Evolutionary conservation across 2,888 invertebrate species (phyloP).

Genomic region (Germaria angustata): DNA sequence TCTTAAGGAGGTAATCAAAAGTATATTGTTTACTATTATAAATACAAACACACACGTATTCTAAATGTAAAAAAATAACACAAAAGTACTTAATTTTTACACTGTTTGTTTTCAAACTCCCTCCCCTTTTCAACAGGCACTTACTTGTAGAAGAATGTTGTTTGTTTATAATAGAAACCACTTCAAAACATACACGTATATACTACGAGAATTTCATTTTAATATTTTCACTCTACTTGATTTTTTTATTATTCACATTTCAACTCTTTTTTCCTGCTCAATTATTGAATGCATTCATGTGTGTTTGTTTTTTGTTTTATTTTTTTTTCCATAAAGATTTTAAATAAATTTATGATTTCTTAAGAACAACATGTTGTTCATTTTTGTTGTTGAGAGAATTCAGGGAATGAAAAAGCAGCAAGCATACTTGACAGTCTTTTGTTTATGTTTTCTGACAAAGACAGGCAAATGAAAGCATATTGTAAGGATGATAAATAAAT

Average conservation of each 20-base stretch:
- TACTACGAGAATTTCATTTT: slow-evolving; percentile 57
- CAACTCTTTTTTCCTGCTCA: not conserved
- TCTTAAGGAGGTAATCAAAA: slow-evolving; percentile 56
- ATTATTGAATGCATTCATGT: slow-evolving; percentile 42
- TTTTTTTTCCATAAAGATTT: slow-evolving; percentile 10
- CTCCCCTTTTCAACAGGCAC: slow-evolving; percentile 23
- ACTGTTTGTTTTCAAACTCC: not conserved
- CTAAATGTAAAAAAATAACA: not conserved
- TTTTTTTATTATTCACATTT: slow-evolving; percentile 54
- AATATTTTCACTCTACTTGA: slow-evolving; percentile 31
- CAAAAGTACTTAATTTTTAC: slow-evolving; percentile 6
- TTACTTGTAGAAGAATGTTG: slow-evolving; percentile 11
- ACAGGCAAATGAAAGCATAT: slow-evolving; percentile 33
- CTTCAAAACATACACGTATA: slow-evolving; percentile 51
- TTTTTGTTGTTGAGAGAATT: slow-evolving; percentile 7
- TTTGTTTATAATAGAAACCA: slow-evolving; percentile 42
- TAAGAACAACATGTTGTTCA: slow-evolving; percentile 59
- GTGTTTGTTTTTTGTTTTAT: not conserved
- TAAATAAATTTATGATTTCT: slow-evolving; percentile 60
- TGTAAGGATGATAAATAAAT: not conserved
- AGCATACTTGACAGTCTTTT: slow-evolving; percentile 53
- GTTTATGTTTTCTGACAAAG: slow-evolving; percentile 23
- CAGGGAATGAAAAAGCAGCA: not conserved
- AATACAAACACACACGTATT: slow-evolving; percentile 35
- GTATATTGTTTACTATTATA: slow-evolving; percentile 28